A percentile compares a stretch with the other conserved stretches of the same genome.
Conservation (phyloP, 2,797 vertebrate genomes). For the Gephyroberyx darwinii region DNA sequence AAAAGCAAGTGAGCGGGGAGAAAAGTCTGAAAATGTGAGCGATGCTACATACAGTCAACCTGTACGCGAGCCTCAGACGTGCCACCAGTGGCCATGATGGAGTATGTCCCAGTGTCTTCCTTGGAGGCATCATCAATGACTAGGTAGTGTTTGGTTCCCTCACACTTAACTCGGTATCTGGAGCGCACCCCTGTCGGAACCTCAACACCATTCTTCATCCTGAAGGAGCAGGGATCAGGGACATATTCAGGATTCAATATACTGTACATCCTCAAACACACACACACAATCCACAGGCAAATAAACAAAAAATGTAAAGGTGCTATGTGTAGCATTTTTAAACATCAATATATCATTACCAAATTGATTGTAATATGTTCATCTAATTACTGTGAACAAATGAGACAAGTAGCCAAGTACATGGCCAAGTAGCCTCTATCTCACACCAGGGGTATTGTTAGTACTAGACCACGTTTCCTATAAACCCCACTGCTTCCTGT, state of each 20-base stretch:
- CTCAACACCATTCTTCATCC: conserved; percentile 98
- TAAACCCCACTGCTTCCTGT: no score
- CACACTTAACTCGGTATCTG: conserved; percentile 89
- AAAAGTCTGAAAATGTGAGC: not conserved
- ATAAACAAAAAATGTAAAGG: not conserved
- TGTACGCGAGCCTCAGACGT: conserved; percentile 88
- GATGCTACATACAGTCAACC: conserved; percentile 86
- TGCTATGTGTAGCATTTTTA: no score
- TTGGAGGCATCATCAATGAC: conserved; percentile 93
- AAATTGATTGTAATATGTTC: no score
- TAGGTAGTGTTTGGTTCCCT: conserved; percentile 93
- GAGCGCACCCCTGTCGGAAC: conserved; percentile 91
- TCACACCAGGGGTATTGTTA: no score
- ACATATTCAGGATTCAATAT: not conserved
- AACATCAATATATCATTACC: no score
- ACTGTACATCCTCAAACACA: no score
- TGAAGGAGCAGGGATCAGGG: conserved; percentile 50
- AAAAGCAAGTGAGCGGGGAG: not conserved
- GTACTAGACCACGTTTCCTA: no score
- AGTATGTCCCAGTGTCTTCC: conserved; percentile 92
- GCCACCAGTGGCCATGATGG: conserved; percentile 93
- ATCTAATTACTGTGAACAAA: no score
- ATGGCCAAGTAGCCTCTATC: no score
- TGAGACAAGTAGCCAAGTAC: no score
- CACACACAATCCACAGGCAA: not conserved